Evolutionary conservation across 1,140 invertebrate species (phyloP), one percentile per base, ranked within the genome.

Genomic region (Luehdorfia chinensis): DNA sequence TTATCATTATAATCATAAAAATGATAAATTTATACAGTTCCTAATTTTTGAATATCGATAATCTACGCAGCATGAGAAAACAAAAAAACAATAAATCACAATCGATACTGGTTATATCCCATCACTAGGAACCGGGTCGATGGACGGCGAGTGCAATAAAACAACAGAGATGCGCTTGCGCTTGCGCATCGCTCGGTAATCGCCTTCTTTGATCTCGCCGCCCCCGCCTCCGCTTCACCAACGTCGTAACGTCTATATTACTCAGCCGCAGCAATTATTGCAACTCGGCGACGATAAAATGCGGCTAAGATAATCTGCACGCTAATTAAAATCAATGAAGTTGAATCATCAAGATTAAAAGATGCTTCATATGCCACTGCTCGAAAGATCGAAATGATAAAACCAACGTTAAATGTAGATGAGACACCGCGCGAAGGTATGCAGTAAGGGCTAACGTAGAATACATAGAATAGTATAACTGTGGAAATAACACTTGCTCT

Each of bases 181-280:
- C 50, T 4, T 21, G 55, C 60, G 50, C 64, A 55, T 49, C 59
- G 55, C 52, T 52, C 54, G 50, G 59, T 55, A 58, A 63, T 63
- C 64, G 57, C 39, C 16, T 25, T 16, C 54, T 68, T 61, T 68
- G 65, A 68, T 68, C 55, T 55, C 44, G 47, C 66, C 61, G 61
- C 31, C 41, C 2, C 18, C 19, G 33, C 37, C 25, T 19, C 16
- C 7, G 21, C 19, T 33, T 33, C 4, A 23, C 5, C 4, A 28
- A 11, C 12, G 32, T 11, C 19, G 21, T 27, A 39, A 39, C 36
- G 36, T 39, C 36, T 39, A 15, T 27, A 39, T 39, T 39, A 39
- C n/a, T 5, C 11, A 21, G 23, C 2, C 53, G 5, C 32, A 4
- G 13, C 36, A 39, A 39, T 27, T 39, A 27, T 36, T 36, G 16